A percentile compares a stretch with the other conserved stretches of the same genome.
These are phyloP conservation scores for Branchipolynoe longqiensis DNA, from an alignment of 2,888 invertebrate species.

Conservation along the genomic window DNA sequence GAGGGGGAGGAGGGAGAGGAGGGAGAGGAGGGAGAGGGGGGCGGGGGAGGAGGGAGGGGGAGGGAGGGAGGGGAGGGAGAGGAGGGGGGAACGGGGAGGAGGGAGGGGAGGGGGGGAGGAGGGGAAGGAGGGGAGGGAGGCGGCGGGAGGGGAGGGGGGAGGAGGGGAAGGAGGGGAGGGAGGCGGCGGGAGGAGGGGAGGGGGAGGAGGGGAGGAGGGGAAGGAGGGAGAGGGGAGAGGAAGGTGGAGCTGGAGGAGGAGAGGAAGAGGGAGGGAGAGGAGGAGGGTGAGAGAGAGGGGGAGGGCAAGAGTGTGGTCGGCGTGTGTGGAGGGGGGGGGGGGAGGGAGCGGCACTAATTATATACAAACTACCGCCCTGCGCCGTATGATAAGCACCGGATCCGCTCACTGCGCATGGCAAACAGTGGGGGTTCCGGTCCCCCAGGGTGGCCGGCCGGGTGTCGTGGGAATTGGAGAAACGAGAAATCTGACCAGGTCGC, in stretches of 20 bases:
- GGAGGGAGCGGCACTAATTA: background rate
- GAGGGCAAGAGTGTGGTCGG: background rate
- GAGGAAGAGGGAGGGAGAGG: background rate
- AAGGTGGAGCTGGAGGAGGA: background rate
- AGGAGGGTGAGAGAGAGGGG: background rate
- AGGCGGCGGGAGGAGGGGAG: background rate
- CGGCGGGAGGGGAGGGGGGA: background rate
- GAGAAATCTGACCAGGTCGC: constrained; percentile 10
- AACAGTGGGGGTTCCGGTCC: background rate
- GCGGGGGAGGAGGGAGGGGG: background rate
- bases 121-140: background rate
- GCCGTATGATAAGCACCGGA: background rate
- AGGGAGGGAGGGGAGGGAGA: background rate
- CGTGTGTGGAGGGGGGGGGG: background rate
- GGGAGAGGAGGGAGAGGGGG: background rate
- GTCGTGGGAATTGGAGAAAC: background rate
- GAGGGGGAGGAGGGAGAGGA: background rate
- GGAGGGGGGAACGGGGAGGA: background rate
- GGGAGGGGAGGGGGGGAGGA: background rate
- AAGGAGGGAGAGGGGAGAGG: background rate
- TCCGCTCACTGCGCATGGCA: background rate
- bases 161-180: background rate
- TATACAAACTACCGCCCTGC: background rate
- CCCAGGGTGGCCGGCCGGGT: background rate
- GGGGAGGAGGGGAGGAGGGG: background rate